A percentile compares a stretch with the other conserved stretches of the same genome.
Conservation (phyloP, 1,140 invertebrate species). For the Orchesella cincta region DNA sequence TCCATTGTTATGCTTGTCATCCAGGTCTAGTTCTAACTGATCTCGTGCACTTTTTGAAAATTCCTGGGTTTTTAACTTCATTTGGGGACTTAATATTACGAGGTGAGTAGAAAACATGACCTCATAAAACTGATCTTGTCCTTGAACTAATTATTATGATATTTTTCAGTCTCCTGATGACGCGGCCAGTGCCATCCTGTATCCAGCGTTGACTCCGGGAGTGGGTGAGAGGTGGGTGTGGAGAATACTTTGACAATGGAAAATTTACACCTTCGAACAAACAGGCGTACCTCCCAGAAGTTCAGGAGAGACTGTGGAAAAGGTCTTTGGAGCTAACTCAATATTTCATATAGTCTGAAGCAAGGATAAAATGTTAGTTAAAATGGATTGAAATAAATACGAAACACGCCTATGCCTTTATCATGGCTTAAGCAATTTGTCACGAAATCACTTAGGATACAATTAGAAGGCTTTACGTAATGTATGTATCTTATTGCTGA, state of each 20-base stretch:
- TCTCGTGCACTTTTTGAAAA: conserved; percentile 54
- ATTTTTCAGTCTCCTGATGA: conserved; percentile 13
- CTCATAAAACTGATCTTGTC: no score
- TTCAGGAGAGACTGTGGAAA: conserved; percentile 32
- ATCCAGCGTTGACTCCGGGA: conserved; percentile 4
- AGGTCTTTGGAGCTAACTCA: conserved; percentile 20
- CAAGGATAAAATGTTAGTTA: no score
- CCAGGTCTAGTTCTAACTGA: conserved; percentile 85
- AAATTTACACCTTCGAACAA: not conserved
- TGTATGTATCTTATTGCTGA: no score
- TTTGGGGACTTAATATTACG: no score
- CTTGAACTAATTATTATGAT: no score
- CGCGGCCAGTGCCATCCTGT: conserved; percentile 11
- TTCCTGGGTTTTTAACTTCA: not conserved
- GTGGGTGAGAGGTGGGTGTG: not conserved
- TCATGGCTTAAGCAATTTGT: no score
- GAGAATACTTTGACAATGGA: conserved; percentile 14
- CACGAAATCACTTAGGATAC: no score
- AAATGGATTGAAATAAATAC: no score
- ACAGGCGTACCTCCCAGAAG: not conserved
- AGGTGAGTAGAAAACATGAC: no score
- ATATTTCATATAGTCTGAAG: no score
- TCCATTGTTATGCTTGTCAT: conserved; percentile 76
- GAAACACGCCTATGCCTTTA: no score
- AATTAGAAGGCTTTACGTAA: no score